phyloP scores from a whole-genome alignment of 2,113 vertebrate genomes.

The Poecilia latipinna region DNA sequence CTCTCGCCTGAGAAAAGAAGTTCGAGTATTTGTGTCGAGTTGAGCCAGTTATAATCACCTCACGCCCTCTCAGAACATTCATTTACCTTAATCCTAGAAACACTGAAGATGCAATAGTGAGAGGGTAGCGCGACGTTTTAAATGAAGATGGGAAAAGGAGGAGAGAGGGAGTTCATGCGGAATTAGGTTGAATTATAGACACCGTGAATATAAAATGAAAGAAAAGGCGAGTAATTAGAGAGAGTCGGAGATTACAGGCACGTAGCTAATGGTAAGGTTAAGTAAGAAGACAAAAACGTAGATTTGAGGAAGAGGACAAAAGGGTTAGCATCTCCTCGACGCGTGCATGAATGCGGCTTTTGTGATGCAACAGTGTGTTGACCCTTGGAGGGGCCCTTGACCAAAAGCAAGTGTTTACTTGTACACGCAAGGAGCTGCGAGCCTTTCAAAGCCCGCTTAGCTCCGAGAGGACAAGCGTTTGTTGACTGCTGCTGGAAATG shows the following conservation, averaged over 20 bases:
- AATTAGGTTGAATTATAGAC: conserved; percentile 35
- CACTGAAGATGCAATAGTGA: conserved; percentile 12
- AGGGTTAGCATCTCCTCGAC: conserved; percentile 39
- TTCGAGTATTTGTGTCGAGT: conserved; percentile 25
- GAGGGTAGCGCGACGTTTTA: conserved; percentile 25
- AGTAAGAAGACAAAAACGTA: conserved; percentile 13
- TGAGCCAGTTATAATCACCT: conserved; percentile 12
- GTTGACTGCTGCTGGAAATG: conserved; percentile 62
- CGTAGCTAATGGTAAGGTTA: conserved; percentile 11
- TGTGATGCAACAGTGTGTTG: conserved; percentile 77
- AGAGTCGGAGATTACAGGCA: conserved; percentile 49
- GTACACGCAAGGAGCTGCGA: conserved; percentile 61
- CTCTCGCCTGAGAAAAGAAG: neutral
- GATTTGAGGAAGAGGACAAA: conserved; percentile 42
- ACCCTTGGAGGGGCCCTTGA: conserved; percentile 70
- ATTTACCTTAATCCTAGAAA: conserved; percentile 61
- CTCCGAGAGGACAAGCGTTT: conserved; percentile 39
- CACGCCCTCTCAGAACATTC: conserved; percentile 40
- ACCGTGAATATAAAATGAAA: conserved; percentile 27
- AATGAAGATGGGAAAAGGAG: conserved; percentile 34
- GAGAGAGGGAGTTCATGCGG: conserved; percentile 8
- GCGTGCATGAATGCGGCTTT: conserved; percentile 73
- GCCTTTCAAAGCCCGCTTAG: conserved; percentile 56
- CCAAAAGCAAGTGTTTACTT: conserved; percentile 70
- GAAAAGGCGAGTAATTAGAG: conserved; percentile 41